Percentiles rank a stretch among this genome's conserved stretches.
These are phyloP conservation scores for Egretta garzetta DNA, from an alignment of 2,113 vertebrate genomes.

Conservation along the genomic window DNA sequence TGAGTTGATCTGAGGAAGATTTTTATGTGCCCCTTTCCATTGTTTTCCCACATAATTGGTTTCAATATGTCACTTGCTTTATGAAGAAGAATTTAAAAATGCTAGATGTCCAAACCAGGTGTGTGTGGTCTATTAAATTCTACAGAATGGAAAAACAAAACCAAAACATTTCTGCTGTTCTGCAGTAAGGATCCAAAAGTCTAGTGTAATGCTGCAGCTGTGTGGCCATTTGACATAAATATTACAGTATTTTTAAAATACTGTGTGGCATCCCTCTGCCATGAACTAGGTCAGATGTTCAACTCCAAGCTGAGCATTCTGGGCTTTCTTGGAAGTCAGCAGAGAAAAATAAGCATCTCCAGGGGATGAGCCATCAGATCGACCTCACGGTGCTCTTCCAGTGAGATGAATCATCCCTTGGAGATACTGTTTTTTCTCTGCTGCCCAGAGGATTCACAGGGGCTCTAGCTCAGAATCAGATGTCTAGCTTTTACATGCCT, in stretches of 20 bases:
- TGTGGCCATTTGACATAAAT: slow-evolving; percentile 17
- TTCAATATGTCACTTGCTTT: not conserved
- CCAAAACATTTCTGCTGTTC: not conserved
- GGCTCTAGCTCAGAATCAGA: not conserved
- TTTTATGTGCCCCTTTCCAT: not conserved
- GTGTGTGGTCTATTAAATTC: not conserved
- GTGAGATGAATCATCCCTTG: not conserved
- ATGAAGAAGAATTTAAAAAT: slow-evolving; percentile 3
- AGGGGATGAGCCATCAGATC: not conserved
- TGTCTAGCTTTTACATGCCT: not conserved
- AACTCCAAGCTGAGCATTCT: not conserved
- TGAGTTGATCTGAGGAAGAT: not conserved
- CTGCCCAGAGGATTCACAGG: not conserved
- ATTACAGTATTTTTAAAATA: not conserved
- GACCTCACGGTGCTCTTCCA: not conserved
- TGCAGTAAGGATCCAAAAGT: not conserved
- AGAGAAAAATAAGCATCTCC: not conserved
- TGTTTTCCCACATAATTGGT: not conserved
- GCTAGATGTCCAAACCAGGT: not conserved
- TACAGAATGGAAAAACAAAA: not conserved
- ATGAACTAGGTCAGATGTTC: not conserved
- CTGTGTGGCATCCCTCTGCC: not conserved
- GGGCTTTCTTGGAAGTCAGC: not conserved
- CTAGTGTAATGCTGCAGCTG: slow-evolving; percentile 15
- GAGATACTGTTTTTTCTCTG: not conserved